phyloP scores from a whole-genome alignment of 1,140 invertebrate genomes.

The Drosophila pectinifera region DNA sequence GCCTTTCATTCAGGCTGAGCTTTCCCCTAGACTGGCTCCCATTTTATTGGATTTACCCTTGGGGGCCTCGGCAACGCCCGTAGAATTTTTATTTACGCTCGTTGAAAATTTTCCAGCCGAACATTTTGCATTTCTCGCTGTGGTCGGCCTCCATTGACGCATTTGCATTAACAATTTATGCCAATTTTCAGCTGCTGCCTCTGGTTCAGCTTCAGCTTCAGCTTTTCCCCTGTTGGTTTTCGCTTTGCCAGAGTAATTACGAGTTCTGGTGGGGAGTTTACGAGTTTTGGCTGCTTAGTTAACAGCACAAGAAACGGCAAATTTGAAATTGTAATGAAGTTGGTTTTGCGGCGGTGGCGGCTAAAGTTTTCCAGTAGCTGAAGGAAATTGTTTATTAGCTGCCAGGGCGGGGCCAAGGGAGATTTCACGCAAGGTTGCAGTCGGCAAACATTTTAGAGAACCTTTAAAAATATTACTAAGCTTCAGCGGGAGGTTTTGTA shows the following conservation, averaged over 20 bases:
- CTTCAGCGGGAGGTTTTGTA: not conserved
- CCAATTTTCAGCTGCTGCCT: conserved; percentile 31
- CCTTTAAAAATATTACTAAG: conserved; percentile 20
- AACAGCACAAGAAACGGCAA: conserved; percentile 52
- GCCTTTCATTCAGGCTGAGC: conserved; percentile 32
- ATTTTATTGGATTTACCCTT: conserved; percentile 20
- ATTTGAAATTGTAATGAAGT: conserved; percentile 73
- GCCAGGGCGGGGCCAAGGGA: not conserved
- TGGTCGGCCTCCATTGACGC: conserved; percentile 11
- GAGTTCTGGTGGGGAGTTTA: conserved; percentile 37
- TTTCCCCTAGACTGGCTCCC: not conserved
- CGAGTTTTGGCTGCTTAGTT: conserved; percentile 45
- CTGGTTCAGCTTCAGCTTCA: not conserved
- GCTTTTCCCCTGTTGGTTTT: conserved; percentile 30
- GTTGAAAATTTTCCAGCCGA: conserved; percentile 18
- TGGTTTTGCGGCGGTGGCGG: conserved; percentile 45
- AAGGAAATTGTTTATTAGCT: conserved; percentile 66
- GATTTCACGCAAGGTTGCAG: conserved; percentile 13
- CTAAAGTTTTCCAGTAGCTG: conserved; percentile 49
- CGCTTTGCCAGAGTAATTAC: conserved; percentile 53
- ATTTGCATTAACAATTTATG: conserved; percentile 71
- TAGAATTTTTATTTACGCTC: conserved; percentile 40
- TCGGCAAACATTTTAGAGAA: conserved; percentile 19
- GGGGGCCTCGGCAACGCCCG: conserved; percentile 6
- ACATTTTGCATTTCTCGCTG: conserved; percentile 32